Conservation (phyloP, 2,797 vertebrate species). For the Pseudochaenichthys georgianus region DNA sequence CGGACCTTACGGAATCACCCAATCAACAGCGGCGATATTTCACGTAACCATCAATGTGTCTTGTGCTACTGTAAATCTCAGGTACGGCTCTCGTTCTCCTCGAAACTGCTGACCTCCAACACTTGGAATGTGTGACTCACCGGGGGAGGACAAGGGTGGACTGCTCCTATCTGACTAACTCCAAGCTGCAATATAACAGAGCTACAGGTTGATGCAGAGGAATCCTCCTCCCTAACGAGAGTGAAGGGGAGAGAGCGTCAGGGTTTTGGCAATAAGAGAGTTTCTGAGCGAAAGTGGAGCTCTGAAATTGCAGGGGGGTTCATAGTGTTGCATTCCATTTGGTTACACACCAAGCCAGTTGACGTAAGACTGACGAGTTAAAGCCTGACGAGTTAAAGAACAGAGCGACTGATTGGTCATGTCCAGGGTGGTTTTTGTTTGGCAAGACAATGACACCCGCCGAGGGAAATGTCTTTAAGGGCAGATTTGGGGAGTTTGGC, state of each 20-base stretch:
- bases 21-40: constrained; percentile 48
- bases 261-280: constrained; percentile 52
- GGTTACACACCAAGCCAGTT: background rate
- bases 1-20: constrained; percentile 38
- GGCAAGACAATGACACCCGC: background rate
- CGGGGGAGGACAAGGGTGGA: constrained; percentile 38
- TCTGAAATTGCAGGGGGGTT: constrained; percentile 28
- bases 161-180: constrained; percentile 43
- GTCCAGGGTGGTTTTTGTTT: background rate
- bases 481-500: background rate
- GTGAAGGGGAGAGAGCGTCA: constrained; percentile 22
- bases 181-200: constrained; percentile 45
- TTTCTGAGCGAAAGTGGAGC: constrained; percentile 21
- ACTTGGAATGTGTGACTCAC: constrained; percentile 73
- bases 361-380: background rate
- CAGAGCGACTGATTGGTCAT: background rate
- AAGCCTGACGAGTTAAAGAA: background rate
- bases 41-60: constrained; percentile 54
- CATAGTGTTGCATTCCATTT: constrained; percentile 40
- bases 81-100: too few species aligned
- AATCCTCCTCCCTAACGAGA: constrained; percentile 43
- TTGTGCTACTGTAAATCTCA: background rate
- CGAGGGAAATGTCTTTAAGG: constrained; percentile 1
- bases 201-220: constrained; percentile 34
- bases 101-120: constrained; percentile 50